These are phyloP conservation scores for Pyrgus malvae DNA, from an alignment of 2,888 invertebrate genomes.

Conservation along the genomic window DNA sequence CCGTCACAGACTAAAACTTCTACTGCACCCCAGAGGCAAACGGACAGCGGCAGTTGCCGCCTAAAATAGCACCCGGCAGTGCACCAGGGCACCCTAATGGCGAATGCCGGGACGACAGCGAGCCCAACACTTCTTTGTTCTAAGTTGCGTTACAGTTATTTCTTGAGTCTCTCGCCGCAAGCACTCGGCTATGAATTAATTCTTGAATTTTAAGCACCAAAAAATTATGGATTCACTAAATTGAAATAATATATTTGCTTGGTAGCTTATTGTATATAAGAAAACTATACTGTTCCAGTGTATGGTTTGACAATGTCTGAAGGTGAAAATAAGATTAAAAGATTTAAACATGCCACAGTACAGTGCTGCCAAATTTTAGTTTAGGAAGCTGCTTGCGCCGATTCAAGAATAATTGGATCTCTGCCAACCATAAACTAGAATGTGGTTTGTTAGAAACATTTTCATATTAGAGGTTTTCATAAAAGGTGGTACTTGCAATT, in stretches of 20 bases:
- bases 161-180: neutral
- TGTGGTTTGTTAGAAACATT: slow-evolving; percentile 26
- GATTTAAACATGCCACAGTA: slow-evolving; percentile 46
- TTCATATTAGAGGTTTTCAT: slow-evolving; percentile 8
- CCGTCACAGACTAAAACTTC: slow-evolving; percentile 63
- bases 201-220: neutral
- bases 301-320: slow-evolving; percentile 47
- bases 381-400: slow-evolving; percentile 52
- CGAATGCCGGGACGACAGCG: slow-evolving; percentile 56
- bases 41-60: slow-evolving; percentile 59
- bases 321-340: slow-evolving; percentile 68
- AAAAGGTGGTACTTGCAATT: neutral
- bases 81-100: slow-evolving; percentile 70
- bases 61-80: slow-evolving; percentile 79
- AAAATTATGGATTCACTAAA: no score
- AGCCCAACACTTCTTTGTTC: slow-evolving; percentile 55
- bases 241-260: neutral
- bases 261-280: neutral
- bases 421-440: slow-evolving; percentile 49
- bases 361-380: slow-evolving; percentile 68
- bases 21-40: slow-evolving; percentile 68
- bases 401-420: slow-evolving; percentile 60
- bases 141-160: slow-evolving; percentile 21
- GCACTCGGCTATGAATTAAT: neutral
- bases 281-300: slow-evolving; percentile 9